A percentile compares a stretch with the other conserved stretches of the same genome.
phyloP scores from a whole-genome alignment of 2,113 vertebrate species.

The Prolemur simus region DNA sequence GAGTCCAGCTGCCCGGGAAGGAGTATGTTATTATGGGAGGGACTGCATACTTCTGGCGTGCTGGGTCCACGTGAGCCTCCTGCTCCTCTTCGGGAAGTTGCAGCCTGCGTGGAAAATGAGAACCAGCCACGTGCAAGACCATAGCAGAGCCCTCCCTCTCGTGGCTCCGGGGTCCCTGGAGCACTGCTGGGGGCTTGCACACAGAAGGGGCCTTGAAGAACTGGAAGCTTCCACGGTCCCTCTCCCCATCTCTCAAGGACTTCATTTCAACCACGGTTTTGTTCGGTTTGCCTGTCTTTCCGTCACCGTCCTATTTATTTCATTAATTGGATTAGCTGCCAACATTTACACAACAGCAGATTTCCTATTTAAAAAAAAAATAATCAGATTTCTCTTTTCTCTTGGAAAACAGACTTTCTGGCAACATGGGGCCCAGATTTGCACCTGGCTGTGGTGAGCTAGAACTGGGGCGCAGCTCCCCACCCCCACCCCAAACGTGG shows the following conservation, averaged over 20 bases:
- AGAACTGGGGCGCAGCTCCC: neutral
- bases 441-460: neutral
- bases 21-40: too few relatives aligned
- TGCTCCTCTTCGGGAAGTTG: neutral
- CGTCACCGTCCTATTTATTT: neutral
- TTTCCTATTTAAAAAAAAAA: neutral
- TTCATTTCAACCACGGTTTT: neutral
- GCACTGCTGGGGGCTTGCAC: fast-evolving
- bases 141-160: fast-evolving
- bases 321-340: neutral
- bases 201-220: neutral
- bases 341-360: too few relatives aligned
- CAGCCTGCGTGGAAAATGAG: neutral
- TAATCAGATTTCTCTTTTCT: neutral
- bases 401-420: neutral
- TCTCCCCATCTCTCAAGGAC: neutral
- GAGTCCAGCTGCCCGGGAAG: neutral
- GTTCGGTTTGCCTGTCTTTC: neutral
- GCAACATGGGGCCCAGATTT: neutral
- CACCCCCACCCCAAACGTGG: neutral
- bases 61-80: neutral
- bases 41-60: too few relatives aligned
- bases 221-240: neutral
- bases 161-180: neutral
- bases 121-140: neutral